A percentile compares a stretch with the other conserved stretches of the same genome.
Conservation (phyloP, 2,113 vertebrate species). For the Brienomyrus brachyistius region DNA sequence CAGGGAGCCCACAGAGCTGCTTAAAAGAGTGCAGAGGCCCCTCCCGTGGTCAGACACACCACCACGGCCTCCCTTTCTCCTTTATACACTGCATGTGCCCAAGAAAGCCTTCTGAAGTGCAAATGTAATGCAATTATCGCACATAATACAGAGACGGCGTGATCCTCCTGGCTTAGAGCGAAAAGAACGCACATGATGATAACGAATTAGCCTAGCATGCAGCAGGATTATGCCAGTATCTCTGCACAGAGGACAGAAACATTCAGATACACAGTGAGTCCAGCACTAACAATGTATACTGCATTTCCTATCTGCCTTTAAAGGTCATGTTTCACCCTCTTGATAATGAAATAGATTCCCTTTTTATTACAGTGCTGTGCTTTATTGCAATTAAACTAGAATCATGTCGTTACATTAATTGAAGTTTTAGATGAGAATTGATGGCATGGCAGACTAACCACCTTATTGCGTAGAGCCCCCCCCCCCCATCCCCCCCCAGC, state of each 20-base stretch:
- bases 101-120: background rate
- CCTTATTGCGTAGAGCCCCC: background rate
- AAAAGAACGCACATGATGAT: background rate
- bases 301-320: background rate
- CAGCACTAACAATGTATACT: background rate
- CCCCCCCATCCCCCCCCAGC: background rate
- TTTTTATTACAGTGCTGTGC: background rate
- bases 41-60: background rate
- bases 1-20: background rate
- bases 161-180: background rate
- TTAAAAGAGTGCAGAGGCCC: background rate
- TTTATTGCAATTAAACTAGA: background rate
- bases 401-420: constrained; percentile 7
- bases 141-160: background rate
- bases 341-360: background rate
- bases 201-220: background rate
- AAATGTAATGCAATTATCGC: background rate
- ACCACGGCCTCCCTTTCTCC: background rate
- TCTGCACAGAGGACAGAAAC: background rate
- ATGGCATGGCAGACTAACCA: background rate
- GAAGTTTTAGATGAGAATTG: constrained; percentile 3
- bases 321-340: constrained; percentile 1
- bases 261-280: background rate
- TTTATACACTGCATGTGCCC: background rate
- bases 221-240: background rate